Conservation (phyloP, 2,888 invertebrate species). For the Epinotia nisella region DNA sequence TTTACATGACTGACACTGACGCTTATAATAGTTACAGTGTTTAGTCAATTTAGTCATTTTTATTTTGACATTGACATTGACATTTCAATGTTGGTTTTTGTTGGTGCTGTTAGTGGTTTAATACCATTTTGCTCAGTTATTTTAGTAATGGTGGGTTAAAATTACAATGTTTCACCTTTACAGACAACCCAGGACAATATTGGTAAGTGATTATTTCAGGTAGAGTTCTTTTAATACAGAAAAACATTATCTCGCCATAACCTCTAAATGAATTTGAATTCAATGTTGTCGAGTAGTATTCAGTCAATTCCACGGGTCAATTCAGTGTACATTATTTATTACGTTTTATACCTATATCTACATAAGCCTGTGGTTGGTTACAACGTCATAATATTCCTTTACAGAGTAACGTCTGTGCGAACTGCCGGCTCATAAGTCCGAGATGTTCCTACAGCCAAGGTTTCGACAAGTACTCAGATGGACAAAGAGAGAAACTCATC, state of each 20-base stretch:
- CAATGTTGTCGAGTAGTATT: background rate
- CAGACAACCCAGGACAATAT: conserved; percentile 10
- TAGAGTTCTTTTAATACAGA: background rate
- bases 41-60: background rate
- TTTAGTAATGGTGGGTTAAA: conserved; percentile 11
- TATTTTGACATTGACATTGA: background rate
- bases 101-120: background rate
- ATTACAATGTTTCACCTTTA: conserved; percentile 30
- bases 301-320: too few species aligned
- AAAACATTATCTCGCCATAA: conserved; percentile 13
- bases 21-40: background rate
- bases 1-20: background rate
- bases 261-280: background rate
- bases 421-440: conserved; percentile 47
- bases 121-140: background rate
- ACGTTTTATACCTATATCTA: background rate
- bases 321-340: background rate
- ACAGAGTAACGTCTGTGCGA: conserved; percentile 50
- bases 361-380: too few species aligned
- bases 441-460: conserved; percentile 56
- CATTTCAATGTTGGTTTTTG: too few species aligned
- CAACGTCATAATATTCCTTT: conserved; percentile 48
- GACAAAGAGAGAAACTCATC: conserved; percentile 70
- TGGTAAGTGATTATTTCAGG: conserved; percentile 14
- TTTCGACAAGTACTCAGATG: conserved; percentile 66